Conservation (phyloP, 2,888 invertebrate species). For the Kuschelorhynchus macadamiae region DNA sequence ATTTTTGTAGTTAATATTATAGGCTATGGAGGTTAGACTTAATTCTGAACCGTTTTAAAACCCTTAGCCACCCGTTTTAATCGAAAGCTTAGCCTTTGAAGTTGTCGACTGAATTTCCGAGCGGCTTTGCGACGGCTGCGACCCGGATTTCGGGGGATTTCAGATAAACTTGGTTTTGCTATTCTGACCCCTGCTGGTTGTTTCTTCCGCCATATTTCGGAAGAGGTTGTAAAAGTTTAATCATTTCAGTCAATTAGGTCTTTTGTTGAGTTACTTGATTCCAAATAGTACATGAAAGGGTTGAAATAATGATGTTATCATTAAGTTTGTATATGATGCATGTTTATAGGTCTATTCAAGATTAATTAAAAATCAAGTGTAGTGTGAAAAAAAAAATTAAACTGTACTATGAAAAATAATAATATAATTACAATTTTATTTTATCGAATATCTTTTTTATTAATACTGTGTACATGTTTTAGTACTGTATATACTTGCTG, state of each 20-base stretch:
- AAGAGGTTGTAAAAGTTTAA: conserved; percentile 25
- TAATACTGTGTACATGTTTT: too few relatives aligned
- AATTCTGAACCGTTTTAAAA: conserved; percentile 48
- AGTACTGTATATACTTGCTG: too few relatives aligned
- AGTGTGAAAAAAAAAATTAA: too few relatives aligned
- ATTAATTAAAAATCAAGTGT: too few relatives aligned
- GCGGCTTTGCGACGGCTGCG: conserved; percentile 48
- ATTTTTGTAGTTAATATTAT: conserved; percentile 21
- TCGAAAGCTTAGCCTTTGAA: conserved; percentile 48
- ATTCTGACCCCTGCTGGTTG: conserved; percentile 40
- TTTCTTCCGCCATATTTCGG: conserved; percentile 33
- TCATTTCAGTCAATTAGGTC: conserved; percentile 20
- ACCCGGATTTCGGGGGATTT: conserved; percentile 47
- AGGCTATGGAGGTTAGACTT: conserved; percentile 28
- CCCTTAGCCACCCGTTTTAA: conserved; percentile 47
- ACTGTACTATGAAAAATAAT: too few relatives aligned
- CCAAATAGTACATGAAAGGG: not conserved
- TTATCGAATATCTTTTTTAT: too few relatives aligned
- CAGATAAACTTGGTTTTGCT: conserved; percentile 47
- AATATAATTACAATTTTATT: too few relatives aligned
- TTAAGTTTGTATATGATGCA: too few relatives aligned
- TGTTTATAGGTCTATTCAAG: too few relatives aligned
- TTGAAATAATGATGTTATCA: not conserved
- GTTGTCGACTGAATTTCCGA: conserved; percentile 49
- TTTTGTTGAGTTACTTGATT: not conserved